These are phyloP conservation scores for Medauroidea extradentata DNA, from an alignment of 1,140 invertebrate genomes.

Conservation along the genomic window DNA sequence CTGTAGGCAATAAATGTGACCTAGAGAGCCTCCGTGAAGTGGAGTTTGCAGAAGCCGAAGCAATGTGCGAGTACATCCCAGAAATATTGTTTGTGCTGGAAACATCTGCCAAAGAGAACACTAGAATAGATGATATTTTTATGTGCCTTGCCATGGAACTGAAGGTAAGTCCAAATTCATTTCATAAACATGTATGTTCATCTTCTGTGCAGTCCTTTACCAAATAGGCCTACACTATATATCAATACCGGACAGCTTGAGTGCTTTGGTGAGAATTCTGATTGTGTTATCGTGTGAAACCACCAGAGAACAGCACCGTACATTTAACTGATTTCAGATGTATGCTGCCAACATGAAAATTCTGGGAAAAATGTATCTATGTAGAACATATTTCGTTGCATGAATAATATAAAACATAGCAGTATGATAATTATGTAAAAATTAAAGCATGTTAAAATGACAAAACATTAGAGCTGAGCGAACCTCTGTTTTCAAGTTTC, in stretches of 20 bases:
- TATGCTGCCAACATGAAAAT: too few species aligned
- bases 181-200: too few species aligned
- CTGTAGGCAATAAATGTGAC: conserved; percentile 81
- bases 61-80: conserved; percentile 76
- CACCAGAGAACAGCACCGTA: too few species aligned
- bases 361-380: too few species aligned
- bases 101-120: conserved; percentile 90
- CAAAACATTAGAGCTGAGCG: too few species aligned
- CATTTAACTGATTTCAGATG: too few species aligned
- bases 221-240: too few species aligned
- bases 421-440: too few species aligned
- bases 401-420: not conserved
- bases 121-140: conserved; percentile 90
- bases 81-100: conserved; percentile 82
- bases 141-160: conserved; percentile 81
- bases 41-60: conserved; percentile 74
- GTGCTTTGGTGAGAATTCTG: too few species aligned
- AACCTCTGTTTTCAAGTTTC: too few species aligned
- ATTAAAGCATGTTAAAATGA: conserved; percentile 2
- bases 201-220: not conserved
- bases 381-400: not conserved
- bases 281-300: too few species aligned
- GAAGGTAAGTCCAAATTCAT: conserved; percentile 59
- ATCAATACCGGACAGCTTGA: too few species aligned
- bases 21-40: conserved; percentile 76